Evolutionary conservation across 2,888 invertebrate species (phyloP), one percentile per base, ranked within the genome.

Genomic region (Oscheius myriophilus): DNA sequence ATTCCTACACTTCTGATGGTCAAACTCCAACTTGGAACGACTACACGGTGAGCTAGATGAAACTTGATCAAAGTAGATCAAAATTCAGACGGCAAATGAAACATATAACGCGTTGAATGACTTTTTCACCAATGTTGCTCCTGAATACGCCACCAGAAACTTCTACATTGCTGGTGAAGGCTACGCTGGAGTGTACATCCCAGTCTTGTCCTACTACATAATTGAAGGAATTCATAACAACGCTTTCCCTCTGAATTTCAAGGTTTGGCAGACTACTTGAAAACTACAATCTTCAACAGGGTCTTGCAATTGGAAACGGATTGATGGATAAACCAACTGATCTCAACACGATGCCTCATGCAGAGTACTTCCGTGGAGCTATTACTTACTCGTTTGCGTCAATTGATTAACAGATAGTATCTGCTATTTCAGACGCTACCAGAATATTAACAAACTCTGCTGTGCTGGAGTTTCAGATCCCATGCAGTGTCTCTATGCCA

Each of bases 1-100:
- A 86, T 75, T 90, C 89, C 0, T 90, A 89, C 78, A 83, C 88
- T 2, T 81, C 82, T 14, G 87, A 88, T 78, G 86, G 86, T 41
- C 87, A 87, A 54, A 87, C 87, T 72, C 86, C 82, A 18, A 73
- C 76, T 26, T 76, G 80, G 55, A 81, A 82, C 69, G 82, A 87
- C 75, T 51, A 67, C 45, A 70, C 66, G 11, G 77, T 75, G 33
- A 46, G 16, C 33, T 23, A 18, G 14, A 43, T n/a, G n/a, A 45
- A 61, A 18, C 25, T 33, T 14, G 23, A 23, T 43, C n/a, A n/a
- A n/a, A n/a, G n/a, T n/a, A 18, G 25, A 14, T 52, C 55, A n/a
- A n/a, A n/a, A n/a, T 72, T 49, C 62, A 76, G 76, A 77, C 74
- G 12, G 77, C 89, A 12, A 26, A 71, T 9, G 87, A 88, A 70